Evolutionary conservation across 1,140 invertebrate genomes (phyloP), one percentile per base, ranked within the genome.

Genomic region (Papilio polytes): DNA sequence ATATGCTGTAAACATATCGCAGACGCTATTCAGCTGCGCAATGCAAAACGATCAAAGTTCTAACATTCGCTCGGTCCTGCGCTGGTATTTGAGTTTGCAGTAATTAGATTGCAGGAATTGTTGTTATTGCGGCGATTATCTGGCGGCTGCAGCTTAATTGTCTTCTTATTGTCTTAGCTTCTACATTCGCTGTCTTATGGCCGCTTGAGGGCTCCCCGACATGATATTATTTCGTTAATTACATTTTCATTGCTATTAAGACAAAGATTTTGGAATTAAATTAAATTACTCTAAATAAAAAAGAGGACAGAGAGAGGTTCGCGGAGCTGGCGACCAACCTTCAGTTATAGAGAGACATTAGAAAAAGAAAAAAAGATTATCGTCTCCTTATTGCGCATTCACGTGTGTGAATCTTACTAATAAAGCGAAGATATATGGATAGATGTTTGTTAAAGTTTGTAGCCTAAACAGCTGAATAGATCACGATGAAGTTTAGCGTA

Each of bases 221-320:
- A 87, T 83, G 85, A 87, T 86, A 88, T 90, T 91, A 92, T 90
- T 89, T 83, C 82, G 88, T 88, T 92, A 92, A 93, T 92, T 91
- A 82, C 89, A 87, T 74, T 92, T 90, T 91, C 85, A 93, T 90
- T 88, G 85, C 74, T 10, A 66, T 79, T 74, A 9, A 78, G 53
- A 78, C 78, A 82, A 81, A 83, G 78, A 20, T 84, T 84, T 74
- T 51, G 20, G n/a, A 36, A 36, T 36, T 36, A 36, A 74, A 51
- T 66, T 31, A 31, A 66, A 66, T 26, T 13, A 13, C 12, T 31
- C 12, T 15, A 74, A 56, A 56, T 76, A 80, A 80, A 76, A 3
- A 46, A 12, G 7, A 46, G 26, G 26, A 26, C 26, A 26, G 26
- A 26, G 1, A 26, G 26, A 26, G 26, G 26, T 26, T 46, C 44